Percentiles rank a stretch among this genome's conserved stretches.
Conservation (phyloP, 2,113 vertebrate genomes). For the Camelus dromedarius region DNA sequence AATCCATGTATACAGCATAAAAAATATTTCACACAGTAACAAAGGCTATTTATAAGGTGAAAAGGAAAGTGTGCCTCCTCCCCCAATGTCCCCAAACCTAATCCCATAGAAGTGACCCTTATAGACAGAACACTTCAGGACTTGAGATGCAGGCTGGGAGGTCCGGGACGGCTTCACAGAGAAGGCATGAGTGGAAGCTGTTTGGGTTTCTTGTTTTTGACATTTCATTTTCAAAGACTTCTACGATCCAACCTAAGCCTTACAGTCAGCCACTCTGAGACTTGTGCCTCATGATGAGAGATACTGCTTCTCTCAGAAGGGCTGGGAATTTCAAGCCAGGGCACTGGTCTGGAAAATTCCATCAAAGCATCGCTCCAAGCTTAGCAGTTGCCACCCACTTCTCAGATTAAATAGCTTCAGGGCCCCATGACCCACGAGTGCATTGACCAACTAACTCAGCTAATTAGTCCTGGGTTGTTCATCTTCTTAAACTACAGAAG, state of each 20-base stretch:
- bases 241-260: not conserved
- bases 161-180: not conserved
- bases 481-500: not conserved
- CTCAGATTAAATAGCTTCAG: conserved; percentile 3
- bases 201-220: not conserved
- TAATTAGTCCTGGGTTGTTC: not conserved
- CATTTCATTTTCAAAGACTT: conserved; percentile 40
- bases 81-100: not conserved
- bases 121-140: not conserved
- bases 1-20: not conserved
- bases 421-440: not conserved
- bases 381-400: not conserved
- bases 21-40: not conserved
- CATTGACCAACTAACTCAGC: not conserved
- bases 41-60: not conserved
- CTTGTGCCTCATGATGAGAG: not conserved
- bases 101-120: not conserved
- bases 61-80: not conserved
- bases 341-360: not conserved
- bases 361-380: not conserved
- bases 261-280: not conserved
- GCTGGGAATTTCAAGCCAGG: not conserved
- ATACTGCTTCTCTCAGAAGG: not conserved
- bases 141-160: not conserved
- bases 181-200: not conserved